Percentiles rank a stretch among this genome's conserved stretches.
Evolutionary conservation across 2,888 invertebrate genomes (phyloP).

Genomic region (Thera obeliscata): DNA sequence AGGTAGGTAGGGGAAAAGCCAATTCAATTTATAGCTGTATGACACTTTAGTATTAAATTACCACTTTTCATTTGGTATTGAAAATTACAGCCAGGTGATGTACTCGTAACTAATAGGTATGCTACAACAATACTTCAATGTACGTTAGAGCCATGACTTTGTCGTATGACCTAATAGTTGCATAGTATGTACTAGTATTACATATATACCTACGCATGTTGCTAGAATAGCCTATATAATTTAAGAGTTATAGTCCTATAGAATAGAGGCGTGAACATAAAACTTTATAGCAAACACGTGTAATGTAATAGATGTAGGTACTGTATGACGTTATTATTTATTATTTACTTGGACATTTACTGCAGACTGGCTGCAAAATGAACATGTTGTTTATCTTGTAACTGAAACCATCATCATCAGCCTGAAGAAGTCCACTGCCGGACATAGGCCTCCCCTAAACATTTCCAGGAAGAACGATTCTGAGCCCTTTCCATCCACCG

Average conservation of each 20-base stretch:
- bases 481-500: too few species aligned
- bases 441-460: too few species aligned
- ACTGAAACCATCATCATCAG: background rate
- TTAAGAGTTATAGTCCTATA: constrained; percentile 73
- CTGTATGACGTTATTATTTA: constrained; percentile 52
- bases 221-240: constrained; percentile 73
- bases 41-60: background rate
- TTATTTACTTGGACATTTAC: constrained; percentile 47
- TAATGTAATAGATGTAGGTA: constrained; percentile 55
- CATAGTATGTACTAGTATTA: constrained; percentile 42
- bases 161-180: constrained; percentile 47
- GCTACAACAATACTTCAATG: constrained; percentile 11
- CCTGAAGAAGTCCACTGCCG: too few species aligned
- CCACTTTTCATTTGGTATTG: background rate
- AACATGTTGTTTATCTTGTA: constrained; percentile 2
- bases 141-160: constrained; percentile 17
- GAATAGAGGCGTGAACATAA: constrained; percentile 74
- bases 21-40: background rate
- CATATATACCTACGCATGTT: constrained; percentile 53
- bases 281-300: constrained; percentile 80
- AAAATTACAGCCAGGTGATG: background rate
- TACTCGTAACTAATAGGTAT: background rate
- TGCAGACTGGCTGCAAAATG: constrained; percentile 34
- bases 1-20: background rate
- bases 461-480: too few species aligned